Base-by-base conservation (phyloP, 2,797 vertebrate species). In the Limosa lapponica region DNA sequence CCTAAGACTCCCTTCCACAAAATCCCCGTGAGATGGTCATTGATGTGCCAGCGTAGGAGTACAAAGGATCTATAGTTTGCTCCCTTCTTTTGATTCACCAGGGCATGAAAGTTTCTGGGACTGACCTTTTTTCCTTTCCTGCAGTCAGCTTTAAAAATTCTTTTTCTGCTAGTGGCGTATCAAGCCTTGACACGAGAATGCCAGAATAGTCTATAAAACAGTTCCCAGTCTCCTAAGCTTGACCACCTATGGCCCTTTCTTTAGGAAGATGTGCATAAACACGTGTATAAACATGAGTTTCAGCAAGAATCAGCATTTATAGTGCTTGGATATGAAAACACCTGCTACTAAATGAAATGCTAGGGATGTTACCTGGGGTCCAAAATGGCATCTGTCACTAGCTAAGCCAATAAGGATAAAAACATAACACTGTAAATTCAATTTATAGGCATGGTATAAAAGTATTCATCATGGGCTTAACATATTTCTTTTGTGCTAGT, bases 131-230 rank as follows among this genome's bases (percentile, higher is more conserved):
- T 70, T n/a, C 37, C 67, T 83, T 58, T 83, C 57, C 51, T 23
- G 34, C 43, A 67, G n/a, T 34, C 55, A 82, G 8, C 32, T 86
- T 93, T 54, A 65, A 75, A 86, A 70, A 55, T 18, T 52, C 4
- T 43, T 74, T 71, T 82, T 65, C 72, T 79, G 30, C 17, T 81
- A 71, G 64, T 23, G 30, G 54, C 8, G 6, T 46, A 55, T 67
- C 0, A 0, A 65, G 22, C 55, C 49, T 28, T 72, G 58, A 89
- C 32, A 49, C 0, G 1, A 69, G 49, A 78, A 79, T 9, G 20
- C 27, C 58, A 69, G 49, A 64, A 25, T 23, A 20, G 71, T 46
- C 41, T 58, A 62, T 51, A 77, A 82, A 82, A 79, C n/a, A 16
- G 37, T 84, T 69, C 41, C 30, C 24, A 67, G 41, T 12, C 19